Evolutionary conservation across 2,888 invertebrate species (phyloP).

Genomic region (Apocheima hispidaria): DNA sequence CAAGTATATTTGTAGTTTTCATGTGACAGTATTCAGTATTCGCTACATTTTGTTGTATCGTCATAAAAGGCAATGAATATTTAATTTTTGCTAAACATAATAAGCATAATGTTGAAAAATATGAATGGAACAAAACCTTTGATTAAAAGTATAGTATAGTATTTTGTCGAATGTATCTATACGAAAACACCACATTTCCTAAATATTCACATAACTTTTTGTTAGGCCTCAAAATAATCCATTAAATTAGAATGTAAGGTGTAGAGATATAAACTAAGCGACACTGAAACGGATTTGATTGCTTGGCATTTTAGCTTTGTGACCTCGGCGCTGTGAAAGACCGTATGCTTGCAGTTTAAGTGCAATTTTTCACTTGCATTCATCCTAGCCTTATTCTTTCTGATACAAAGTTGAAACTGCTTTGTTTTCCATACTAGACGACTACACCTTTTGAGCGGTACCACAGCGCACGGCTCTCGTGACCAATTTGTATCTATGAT

Average conservation of each 20-base stretch:
- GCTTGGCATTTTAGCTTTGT: conserved; percentile 74
- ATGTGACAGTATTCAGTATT: not conserved
- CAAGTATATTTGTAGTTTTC: not conserved
- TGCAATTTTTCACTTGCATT: conserved; percentile 49
- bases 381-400: conserved; percentile 49
- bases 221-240: not conserved
- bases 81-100: too few relatives aligned
- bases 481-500: conserved; percentile 69
- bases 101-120: too few relatives aligned
- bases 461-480: conserved; percentile 54
- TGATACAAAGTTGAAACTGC: conserved; percentile 43
- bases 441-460: conserved; percentile 54
- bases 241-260: conserved; percentile 31
- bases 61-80: too few relatives aligned
- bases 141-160: too few relatives aligned
- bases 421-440: conserved; percentile 41
- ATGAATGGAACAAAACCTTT: too few relatives aligned
- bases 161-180: too few relatives aligned
- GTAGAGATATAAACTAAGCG: conserved; percentile 39
- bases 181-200: too few relatives aligned
- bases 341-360: conserved; percentile 65
- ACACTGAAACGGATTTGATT: conserved; percentile 72
- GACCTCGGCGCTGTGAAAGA: conserved; percentile 73
- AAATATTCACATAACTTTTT: too few relatives aligned
- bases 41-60: not conserved